Evolutionary conservation across 2,797 vertebrate species (phyloP).

Genomic region (Pantherophis alleghaniensis): DNA sequence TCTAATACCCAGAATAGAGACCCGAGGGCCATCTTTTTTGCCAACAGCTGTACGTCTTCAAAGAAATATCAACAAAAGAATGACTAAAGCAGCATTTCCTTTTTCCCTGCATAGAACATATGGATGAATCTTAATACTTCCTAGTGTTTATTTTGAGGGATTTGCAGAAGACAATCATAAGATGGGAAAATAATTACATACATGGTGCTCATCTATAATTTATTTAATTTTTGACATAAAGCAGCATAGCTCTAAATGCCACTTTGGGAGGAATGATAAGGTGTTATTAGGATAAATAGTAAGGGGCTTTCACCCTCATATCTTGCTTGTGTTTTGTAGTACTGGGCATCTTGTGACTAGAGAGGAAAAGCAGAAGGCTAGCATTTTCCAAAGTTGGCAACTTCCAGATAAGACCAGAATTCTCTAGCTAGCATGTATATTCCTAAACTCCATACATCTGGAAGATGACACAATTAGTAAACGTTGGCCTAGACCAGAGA

Average conservation of each 20-base stretch:
- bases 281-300: neutral
- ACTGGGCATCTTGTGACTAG: neutral
- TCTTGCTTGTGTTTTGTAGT: neutral
- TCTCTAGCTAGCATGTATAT: neutral
- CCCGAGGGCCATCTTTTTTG: slow-evolving; percentile 28
- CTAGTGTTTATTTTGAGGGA: neutral
- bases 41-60: neutral
- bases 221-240: neutral
- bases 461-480: neutral
- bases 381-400: neutral
- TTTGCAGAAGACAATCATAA: neutral
- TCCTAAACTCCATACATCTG: neutral
- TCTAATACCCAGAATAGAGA: slow-evolving; percentile 43
- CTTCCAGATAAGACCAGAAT: neutral
- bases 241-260: neutral
- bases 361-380: neutral
- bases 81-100: slow-evolving; percentile 28
- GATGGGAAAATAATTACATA: neutral
- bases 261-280: neutral
- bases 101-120: neutral
- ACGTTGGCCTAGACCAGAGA: neutral
- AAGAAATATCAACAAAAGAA: slow-evolving; percentile 7
- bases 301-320: neutral
- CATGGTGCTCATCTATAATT: neutral
- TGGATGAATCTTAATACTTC: neutral